phyloP scores from a whole-genome alignment of 2,888 invertebrate species.

The Machimus rusticus region DNA sequence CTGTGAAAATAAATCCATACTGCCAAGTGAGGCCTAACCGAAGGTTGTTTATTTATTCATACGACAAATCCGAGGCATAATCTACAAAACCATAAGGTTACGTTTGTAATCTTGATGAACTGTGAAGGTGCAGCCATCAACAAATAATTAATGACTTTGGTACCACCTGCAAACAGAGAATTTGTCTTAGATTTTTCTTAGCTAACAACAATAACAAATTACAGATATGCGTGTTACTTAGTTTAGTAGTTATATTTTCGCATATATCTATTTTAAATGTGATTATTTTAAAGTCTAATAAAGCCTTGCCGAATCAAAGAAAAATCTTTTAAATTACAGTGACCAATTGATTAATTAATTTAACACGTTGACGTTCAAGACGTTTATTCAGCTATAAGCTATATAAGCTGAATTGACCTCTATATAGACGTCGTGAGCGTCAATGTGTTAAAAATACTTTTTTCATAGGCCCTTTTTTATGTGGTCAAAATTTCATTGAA shows the following conservation, averaged over 20 bases:
- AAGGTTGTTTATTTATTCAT: conserved; percentile 13
- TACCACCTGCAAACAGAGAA: not conserved
- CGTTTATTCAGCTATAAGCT: no score
- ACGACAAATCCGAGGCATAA: conserved; percentile 7
- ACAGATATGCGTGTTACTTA: not conserved
- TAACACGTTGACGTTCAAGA: no score
- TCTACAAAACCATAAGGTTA: conserved; percentile 5
- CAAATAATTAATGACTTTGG: not conserved
- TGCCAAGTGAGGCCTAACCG: not conserved
- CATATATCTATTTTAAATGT: not conserved
- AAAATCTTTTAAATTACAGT: no score
- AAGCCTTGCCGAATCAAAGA: no score
- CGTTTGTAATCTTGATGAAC: conserved; percentile 7
- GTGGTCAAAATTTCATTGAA: no score
- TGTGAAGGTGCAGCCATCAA: conserved; percentile 1
- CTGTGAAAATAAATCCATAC: not conserved
- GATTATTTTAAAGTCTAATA: not conserved
- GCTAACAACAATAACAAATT: not conserved
- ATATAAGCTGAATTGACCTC: no score
- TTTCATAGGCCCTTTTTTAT: no score
- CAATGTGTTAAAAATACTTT: no score
- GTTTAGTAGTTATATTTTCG: not conserved
- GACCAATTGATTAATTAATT: no score
- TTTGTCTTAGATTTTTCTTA: not conserved
- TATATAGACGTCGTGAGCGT: no score